A percentile compares a stretch with the other conserved stretches of the same genome.
Evolutionary conservation across 2,797 vertebrate genomes (phyloP).

Genomic region (Gymnothorax reevesii): DNA sequence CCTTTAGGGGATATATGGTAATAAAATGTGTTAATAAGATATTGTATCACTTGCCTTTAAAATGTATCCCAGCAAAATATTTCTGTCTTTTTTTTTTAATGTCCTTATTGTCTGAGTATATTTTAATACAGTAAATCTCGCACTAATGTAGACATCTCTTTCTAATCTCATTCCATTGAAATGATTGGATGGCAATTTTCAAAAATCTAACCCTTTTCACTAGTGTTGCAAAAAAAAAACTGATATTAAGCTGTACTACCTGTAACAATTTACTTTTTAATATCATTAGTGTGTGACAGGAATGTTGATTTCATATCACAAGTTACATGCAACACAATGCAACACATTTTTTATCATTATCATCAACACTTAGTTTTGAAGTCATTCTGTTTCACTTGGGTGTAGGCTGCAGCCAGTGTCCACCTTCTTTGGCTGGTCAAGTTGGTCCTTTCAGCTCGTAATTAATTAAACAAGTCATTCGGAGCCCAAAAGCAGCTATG

Average conservation of each 20-base stretch:
- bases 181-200: not conserved
- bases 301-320: not conserved
- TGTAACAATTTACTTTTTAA: not conserved
- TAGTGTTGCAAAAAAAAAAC: no score
- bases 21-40: not conserved
- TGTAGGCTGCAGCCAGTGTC: not conserved
- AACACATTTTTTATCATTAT: not conserved
- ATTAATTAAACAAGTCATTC: slow-evolving; percentile 4
- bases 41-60: not conserved
- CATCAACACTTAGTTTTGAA: not conserved
- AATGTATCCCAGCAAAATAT: not conserved
- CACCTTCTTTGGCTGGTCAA: not conserved
- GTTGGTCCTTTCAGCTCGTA: not conserved
- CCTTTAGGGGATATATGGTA: not conserved
- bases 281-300: not conserved
- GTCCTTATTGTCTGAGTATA: not conserved
- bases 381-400: not conserved
- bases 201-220: not conserved
- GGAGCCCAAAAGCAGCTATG: not conserved
- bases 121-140: not conserved
- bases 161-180: not conserved
- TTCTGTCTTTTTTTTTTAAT: not conserved
- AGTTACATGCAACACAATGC: not conserved
- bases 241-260: not conserved
- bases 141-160: not conserved